Evolutionary conservation across 2,888 invertebrate genomes (phyloP), one percentile per base, ranked within the genome.

Genomic region (Oxyteleia sp.): DNA sequence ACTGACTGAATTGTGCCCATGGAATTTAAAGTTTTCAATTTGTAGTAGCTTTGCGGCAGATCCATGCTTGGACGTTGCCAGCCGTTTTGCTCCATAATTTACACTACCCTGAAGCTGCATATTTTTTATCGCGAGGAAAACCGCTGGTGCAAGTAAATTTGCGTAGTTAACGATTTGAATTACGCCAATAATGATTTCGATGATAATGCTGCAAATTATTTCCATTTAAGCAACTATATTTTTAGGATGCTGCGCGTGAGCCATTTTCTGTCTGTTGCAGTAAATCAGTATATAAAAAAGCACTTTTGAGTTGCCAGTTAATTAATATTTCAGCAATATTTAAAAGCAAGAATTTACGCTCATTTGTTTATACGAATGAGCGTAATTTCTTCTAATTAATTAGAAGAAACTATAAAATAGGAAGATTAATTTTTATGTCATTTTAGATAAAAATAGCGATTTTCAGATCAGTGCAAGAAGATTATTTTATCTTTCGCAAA

Each of bases 21-120:
- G 75, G 84, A 84, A 81, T 84, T 76, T 71, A 75, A 84, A 81
- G 68, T 76, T 81, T 84, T 81, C 80, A 81, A 80, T 84, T 81
- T 84, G 59, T 69, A 83, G 72, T 75, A 69, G 74, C 66, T 84
- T 84, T 79, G 75, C 75, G 18, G 69, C 61, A 53, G 53, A 71
- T 79, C 68, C 79, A 20, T 32, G 43, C 53, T 51, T 26, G 61
- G 57, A 71, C 75, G 59, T 71, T 80, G 75, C 80, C 76, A 76
- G 66, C 53, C 66, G 45, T 53, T 80, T 76, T 80, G 41, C 51
- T 38, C 35, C 43, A 72, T 66, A 79, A 68, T 78, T 75, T 63
- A 75, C 75, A 75, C 55, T 8, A 41, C 23, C 18, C 64, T 64
- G 55, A 55, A 64, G 29, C 75, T 45, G 63, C 57, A 47, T 47